Percentiles rank a stretch among this genome's conserved stretches.
phyloP scores from a whole-genome alignment of 2,797 vertebrate species.

The Taenioides sp. region DNA sequence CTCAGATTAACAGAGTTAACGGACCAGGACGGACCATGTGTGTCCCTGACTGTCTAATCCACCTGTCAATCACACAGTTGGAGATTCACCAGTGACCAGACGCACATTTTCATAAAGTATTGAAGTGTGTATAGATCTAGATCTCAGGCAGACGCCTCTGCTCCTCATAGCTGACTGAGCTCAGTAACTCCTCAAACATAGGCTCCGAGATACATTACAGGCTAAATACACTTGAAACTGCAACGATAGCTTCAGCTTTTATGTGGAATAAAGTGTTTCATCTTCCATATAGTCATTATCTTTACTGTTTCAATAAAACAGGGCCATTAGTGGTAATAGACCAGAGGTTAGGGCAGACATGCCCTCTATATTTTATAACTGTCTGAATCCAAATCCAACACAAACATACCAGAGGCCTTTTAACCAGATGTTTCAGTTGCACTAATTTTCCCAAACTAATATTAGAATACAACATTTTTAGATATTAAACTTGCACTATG shows the following conservation, averaged over 20 bases:
- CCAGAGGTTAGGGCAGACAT: background rate
- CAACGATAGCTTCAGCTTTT: background rate
- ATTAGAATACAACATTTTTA: background rate
- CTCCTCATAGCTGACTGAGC: too few relatives aligned
- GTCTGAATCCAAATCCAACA: conserved; percentile 4
- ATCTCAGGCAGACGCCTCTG: too few relatives aligned
- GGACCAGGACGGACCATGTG: too few relatives aligned
- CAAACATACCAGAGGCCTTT: conserved; percentile 3
- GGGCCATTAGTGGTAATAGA: conserved; percentile 10
- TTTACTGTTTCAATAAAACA: conserved; percentile 8
- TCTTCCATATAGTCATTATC: conserved; percentile 13
- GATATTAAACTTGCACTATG: background rate
- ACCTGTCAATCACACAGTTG: too few relatives aligned
- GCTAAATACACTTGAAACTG: background rate
- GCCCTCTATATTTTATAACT: background rate
- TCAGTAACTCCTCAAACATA: too few relatives aligned
- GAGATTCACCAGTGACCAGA: too few relatives aligned
- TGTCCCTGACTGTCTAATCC: too few relatives aligned
- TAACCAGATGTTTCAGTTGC: background rate
- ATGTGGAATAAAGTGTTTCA: conserved; percentile 5
- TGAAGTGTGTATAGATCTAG: too few relatives aligned
- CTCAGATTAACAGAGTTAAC: too few relatives aligned
- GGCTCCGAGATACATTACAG: too few relatives aligned
- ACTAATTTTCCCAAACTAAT: background rate
- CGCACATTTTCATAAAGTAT: too few relatives aligned